A percentile compares a stretch with the other conserved stretches of the same genome.
phyloP scores from a whole-genome alignment of 2,888 invertebrate species.

The Platycheirus albimanus region DNA sequence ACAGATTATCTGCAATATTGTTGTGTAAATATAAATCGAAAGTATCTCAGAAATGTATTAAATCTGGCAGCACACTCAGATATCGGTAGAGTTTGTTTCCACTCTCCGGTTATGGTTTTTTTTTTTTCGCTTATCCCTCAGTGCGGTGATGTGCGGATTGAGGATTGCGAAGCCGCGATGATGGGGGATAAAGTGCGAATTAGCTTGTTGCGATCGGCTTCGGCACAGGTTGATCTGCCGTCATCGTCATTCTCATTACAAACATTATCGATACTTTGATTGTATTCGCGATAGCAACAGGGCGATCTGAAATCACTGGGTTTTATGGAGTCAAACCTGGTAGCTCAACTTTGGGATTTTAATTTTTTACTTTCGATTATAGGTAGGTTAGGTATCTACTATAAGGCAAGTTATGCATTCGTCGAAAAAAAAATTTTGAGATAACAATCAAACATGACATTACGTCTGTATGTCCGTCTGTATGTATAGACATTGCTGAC shows the following conservation, averaged over 20 bases:
- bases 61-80: slow-evolving; percentile 68
- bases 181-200: slow-evolving; percentile 77
- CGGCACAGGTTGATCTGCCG: slow-evolving; percentile 70
- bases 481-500: too few relatives aligned
- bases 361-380: neutral
- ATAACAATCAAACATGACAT: too few relatives aligned
- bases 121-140: slow-evolving; percentile 38
- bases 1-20: slow-evolving; percentile 54
- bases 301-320: slow-evolving; percentile 27
- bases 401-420: too few relatives aligned
- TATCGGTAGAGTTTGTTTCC: slow-evolving; percentile 49
- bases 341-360: slow-evolving; percentile 25
- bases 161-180: slow-evolving; percentile 44
- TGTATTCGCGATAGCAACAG: slow-evolving; percentile 45
- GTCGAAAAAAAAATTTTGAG: too few relatives aligned
- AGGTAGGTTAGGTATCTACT: too few relatives aligned
- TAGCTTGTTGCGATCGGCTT: slow-evolving; percentile 77
- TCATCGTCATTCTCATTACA: slow-evolving; percentile 18
- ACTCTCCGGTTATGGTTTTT: slow-evolving; percentile 42
- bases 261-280: slow-evolving; percentile 39
- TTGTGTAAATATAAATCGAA: slow-evolving; percentile 73
- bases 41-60: slow-evolving; percentile 68
- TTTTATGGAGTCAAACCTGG: neutral
- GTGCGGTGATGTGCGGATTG: too few relatives aligned
- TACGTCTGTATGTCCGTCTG: too few relatives aligned